phyloP scores from a whole-genome alignment of 2,888 invertebrate species.

The Hemaris fuciformis region DNA sequence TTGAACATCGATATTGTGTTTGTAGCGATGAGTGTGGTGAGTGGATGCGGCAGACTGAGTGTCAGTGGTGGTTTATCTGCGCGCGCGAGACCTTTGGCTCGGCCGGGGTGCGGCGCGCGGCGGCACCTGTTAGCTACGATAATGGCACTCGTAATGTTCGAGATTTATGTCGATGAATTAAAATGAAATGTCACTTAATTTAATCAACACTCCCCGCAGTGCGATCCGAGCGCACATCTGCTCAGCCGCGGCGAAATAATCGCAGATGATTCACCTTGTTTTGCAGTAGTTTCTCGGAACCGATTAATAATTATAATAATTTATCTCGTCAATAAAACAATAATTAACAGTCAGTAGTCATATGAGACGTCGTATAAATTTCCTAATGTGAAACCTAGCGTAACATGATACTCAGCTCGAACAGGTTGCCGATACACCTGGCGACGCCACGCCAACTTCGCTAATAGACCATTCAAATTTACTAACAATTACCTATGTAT shows the following conservation, averaged over 20 bases:
- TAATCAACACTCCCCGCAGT: constrained; percentile 68
- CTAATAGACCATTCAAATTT: constrained; percentile 64
- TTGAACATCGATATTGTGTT: constrained; percentile 18
- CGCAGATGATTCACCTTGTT: constrained; percentile 76
- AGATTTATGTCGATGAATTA: constrained; percentile 71
- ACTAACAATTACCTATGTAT: constrained; percentile 42
- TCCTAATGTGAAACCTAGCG: constrained; percentile 80
- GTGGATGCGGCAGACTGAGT: constrained; percentile 46
- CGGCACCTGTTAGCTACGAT: constrained; percentile 56
- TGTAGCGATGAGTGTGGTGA: constrained; percentile 3
- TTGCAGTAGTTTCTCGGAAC: constrained; percentile 73
- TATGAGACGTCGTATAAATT: constrained; percentile 78
- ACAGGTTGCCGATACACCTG: constrained; percentile 72
- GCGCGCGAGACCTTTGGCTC: constrained; percentile 52
- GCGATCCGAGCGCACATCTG: constrained; percentile 56
- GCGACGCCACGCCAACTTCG: constrained; percentile 58
- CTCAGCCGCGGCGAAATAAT: constrained; percentile 50
- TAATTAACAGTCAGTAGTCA: constrained; percentile 77
- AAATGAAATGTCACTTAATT: constrained; percentile 77
- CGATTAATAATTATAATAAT: constrained; percentile 75
- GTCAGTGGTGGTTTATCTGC: constrained; percentile 50
- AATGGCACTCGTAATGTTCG: constrained; percentile 61
- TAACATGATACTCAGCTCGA: constrained; percentile 66
- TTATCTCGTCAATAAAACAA: constrained; percentile 76
- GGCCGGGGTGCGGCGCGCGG: constrained; percentile 36